phyloP scores from a whole-genome alignment of 64 coral and sea anemone species.

The Stichodactyla mertensii region DNA sequence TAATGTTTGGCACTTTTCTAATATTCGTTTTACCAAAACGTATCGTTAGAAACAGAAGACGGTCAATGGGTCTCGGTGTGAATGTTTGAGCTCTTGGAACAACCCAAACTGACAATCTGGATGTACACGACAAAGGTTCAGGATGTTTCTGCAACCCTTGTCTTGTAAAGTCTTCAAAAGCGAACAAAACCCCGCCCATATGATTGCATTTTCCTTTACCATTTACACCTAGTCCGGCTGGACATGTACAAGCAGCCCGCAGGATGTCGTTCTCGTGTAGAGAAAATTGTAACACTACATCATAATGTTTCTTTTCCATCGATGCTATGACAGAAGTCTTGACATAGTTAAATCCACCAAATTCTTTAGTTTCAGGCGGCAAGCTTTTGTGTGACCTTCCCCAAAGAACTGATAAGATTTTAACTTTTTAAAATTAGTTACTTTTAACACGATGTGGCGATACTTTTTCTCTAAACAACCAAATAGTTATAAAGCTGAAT shows the following conservation, averaged over 20 bases:
- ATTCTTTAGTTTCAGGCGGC: constrained; percentile 31
- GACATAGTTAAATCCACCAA: constrained; percentile 3
- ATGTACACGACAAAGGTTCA: constrained; percentile 50
- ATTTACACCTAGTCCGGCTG: constrained; percentile 31
- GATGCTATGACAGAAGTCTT: constrained; percentile 47
- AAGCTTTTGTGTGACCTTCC: constrained; percentile 3
- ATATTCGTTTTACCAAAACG: not conserved
- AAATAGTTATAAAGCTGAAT: constrained; percentile 71
- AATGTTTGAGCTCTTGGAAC: constrained; percentile 19
- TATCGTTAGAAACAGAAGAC: not conserved
- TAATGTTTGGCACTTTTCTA: not conserved
- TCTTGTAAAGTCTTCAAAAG: constrained; percentile 49
- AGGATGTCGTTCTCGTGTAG: not conserved
- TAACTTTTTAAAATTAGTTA: constrained; percentile 41
- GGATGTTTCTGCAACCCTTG: constrained; percentile 31
- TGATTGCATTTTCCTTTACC: constrained; percentile 53
- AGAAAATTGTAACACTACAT: constrained; percentile 39
- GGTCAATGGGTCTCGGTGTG: not conserved
- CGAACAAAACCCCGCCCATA: constrained; percentile 52
- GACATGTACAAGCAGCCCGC: constrained; percentile 31
- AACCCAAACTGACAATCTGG: constrained; percentile 43
- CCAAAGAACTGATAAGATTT: constrained; percentile 60
- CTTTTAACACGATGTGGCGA: constrained; percentile 1
- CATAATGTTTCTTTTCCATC: constrained; percentile 47
- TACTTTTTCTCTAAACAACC: constrained; percentile 44